Evolutionary conservation across 2,797 vertebrate genomes (phyloP).

Genomic region (Anniella stebbinsi): DNA sequence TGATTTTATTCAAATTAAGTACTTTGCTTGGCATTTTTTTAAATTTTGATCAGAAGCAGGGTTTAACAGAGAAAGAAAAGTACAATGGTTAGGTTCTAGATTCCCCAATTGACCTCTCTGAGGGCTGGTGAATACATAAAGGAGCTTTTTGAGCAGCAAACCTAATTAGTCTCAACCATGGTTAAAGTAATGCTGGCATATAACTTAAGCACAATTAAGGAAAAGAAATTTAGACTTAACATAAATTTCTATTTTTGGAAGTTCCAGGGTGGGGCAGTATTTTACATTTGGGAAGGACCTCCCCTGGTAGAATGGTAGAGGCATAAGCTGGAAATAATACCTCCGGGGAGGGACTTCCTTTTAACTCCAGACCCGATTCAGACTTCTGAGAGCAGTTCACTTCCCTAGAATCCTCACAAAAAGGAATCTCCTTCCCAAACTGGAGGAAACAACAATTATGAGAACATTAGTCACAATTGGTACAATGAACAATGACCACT

Average conservation of each 20-base stretch:
- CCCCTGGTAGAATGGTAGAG: too few relatives aligned
- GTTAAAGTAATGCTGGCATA: neutral
- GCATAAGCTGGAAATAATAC: too few relatives aligned
- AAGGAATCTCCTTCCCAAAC: too few relatives aligned
- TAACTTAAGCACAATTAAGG: neutral
- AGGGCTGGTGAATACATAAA: too few relatives aligned
- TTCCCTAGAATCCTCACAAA: too few relatives aligned
- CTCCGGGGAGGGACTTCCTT: too few relatives aligned
- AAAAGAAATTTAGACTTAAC: neutral
- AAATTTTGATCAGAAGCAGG: neutral
- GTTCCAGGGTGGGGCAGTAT: neutral
- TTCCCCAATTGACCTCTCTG: neutral
- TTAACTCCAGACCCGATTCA: too few relatives aligned
- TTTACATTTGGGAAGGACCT: too few relatives aligned
- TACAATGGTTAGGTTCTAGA: neutral
- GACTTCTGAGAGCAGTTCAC: too few relatives aligned
- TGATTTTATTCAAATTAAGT: conserved; percentile 3
- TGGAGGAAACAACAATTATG: too few relatives aligned
- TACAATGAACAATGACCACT: too few relatives aligned
- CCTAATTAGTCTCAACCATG: neutral
- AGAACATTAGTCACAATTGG: too few relatives aligned
- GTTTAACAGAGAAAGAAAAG: neutral
- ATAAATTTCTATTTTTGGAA: neutral
- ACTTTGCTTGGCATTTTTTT: conserved; percentile 12
- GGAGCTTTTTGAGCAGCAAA: neutral